Evolutionary conservation across 2,797 vertebrate genomes (phyloP).

Genomic region (Acanthis flammea): DNA sequence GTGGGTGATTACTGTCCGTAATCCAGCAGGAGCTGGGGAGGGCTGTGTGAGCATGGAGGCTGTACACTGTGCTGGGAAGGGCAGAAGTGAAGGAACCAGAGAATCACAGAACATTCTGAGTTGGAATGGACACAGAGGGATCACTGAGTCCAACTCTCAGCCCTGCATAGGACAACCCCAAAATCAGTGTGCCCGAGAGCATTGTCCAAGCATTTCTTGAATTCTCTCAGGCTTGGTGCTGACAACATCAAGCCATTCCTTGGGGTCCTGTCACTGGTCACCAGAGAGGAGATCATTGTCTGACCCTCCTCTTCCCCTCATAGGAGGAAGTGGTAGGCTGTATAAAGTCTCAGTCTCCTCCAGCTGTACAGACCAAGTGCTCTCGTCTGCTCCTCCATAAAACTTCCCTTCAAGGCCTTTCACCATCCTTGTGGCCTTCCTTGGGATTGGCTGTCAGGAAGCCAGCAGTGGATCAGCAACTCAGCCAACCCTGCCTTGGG

Average conservation of each 20-base stretch:
- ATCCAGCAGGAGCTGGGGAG: background rate
- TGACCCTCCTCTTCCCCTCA: background rate
- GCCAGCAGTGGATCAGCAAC: rapidly evolving
- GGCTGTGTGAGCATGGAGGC: background rate
- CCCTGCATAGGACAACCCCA: background rate
- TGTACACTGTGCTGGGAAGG: background rate
- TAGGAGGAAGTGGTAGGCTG: background rate
- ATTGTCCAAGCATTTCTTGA: background rate
- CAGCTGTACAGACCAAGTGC: too few species aligned
- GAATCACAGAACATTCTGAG: background rate
- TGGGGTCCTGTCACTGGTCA: background rate
- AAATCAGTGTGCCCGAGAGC: background rate
- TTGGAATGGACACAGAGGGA: background rate
- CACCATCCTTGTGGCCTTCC: background rate
- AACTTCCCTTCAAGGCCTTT: background rate
- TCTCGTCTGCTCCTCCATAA: rapidly evolving
- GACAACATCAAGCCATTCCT: background rate
- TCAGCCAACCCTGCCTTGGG: rapidly evolving
- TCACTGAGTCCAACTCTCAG: background rate
- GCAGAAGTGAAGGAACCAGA: background rate
- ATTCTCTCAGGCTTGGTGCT: background rate
- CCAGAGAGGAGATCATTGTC: background rate
- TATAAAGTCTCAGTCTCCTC: background rate
- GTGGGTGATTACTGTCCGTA: background rate
- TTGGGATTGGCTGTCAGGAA: background rate